Evolutionary conservation across 2,113 vertebrate genomes (phyloP), one percentile per base, ranked within the genome.

Genomic region (Thinocorus orbignyianus): DNA sequence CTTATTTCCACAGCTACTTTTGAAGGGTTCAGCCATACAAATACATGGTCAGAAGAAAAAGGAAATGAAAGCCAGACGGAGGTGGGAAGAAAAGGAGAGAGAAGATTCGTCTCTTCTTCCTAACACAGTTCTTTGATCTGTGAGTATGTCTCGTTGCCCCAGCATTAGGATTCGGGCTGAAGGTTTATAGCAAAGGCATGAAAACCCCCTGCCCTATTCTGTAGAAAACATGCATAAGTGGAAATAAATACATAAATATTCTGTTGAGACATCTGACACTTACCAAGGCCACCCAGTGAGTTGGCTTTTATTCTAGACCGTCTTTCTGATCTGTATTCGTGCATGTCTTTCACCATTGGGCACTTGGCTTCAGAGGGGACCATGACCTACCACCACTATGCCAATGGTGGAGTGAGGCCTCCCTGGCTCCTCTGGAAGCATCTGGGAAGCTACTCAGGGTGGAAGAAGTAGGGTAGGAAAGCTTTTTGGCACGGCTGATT

Each of bases 241-340:
- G 73, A 95, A 92, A 93, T 81, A 70, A 81, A 92, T 83, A 41
- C 71, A 88, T 70, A 94, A 86, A 83, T 88, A 86, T 35, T 51
- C 80, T 78, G 0, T 33, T 51, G 57, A 85, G 69, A 23, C 30
- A 48, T 78, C 76, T 78, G 41, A 84, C 17, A 23, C 64, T 97
- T 83, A 88, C 60, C 72, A 86, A 79, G 77, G 88, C 96, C 93
- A 95, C 89, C 69, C 91, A 95, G 55, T 23, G 69, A 86, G 92
- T 17, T 96, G 86, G 52, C 46, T 78, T 93, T 88, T 64, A 39
- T 68, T 92, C 77, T 81, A 77, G 55, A 84, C 42, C 44, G 83
- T 28, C 42, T 44, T 60, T 86, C 55, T 89, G 60, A 41, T 93
- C 83, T 71, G 3, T 55, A 78, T 91, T 96, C 94, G 15, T 73